phyloP scores from a whole-genome alignment of 2,888 invertebrate genomes.

The Thereva unica region DNA sequence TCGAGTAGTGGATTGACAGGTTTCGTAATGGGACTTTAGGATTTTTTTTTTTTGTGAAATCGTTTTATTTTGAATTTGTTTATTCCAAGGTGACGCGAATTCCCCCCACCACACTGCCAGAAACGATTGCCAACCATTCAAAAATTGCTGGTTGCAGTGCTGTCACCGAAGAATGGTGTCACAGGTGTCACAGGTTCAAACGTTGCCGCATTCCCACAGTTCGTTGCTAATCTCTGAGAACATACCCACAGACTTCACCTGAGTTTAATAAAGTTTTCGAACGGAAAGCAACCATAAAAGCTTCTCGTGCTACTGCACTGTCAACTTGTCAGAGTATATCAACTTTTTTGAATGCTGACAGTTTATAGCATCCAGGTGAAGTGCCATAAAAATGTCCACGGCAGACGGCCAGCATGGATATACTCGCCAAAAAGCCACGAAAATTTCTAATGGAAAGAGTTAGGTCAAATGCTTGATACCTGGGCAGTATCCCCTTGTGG shows the following conservation, averaged over 20 bases:
- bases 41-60: too few species aligned
- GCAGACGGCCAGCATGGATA: not conserved
- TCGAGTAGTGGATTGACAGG: too few species aligned
- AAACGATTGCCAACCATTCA: too few species aligned
- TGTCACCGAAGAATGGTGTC: constrained; percentile 21
- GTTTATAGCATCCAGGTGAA: constrained; percentile 25
- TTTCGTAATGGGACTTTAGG: too few species aligned
- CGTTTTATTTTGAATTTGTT: too few species aligned
- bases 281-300: constrained; percentile 29
- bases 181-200: constrained; percentile 23
- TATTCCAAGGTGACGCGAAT: too few species aligned
- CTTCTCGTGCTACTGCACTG: constrained; percentile 31
- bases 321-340: constrained; percentile 36
- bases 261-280: constrained; percentile 36
- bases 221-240: constrained; percentile 9
- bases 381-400: constrained; percentile 26
- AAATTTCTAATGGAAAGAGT: too few species aligned
- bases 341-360: constrained; percentile 34
- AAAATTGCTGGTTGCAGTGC: not conserved
- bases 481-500: not conserved
- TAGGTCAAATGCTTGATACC: too few species aligned
- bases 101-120: too few species aligned
- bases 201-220: not conserved
- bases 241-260: constrained; percentile 21
- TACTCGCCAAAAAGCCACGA: not conserved